These are phyloP conservation scores for Ophion costatus DNA, from an alignment of 2,888 invertebrate species.

Conservation along the genomic window DNA sequence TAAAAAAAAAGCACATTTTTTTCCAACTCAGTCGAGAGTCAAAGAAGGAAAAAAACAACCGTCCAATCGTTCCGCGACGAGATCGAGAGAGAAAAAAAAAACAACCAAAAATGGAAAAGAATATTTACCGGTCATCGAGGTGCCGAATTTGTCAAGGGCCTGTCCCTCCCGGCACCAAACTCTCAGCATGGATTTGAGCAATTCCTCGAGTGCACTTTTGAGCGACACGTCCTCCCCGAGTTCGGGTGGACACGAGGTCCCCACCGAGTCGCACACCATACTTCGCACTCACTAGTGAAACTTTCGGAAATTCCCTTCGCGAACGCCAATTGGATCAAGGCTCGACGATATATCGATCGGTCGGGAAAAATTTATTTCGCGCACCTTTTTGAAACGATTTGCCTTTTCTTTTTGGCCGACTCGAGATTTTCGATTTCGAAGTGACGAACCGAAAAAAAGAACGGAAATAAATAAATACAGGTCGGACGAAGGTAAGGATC, in stretches of 20 bases:
- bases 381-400: background rate
- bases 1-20: no score
- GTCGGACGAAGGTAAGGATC: constrained; percentile 56
- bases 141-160: constrained; percentile 88
- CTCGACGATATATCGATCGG: background rate
- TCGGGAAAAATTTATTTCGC: background rate
- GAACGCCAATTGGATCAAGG: background rate
- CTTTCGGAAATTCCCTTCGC: background rate
- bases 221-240: constrained; percentile 84
- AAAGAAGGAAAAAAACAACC: background rate
- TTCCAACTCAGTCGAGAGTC: no score
- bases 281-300: background rate
- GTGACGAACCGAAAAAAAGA: background rate
- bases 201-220: constrained; percentile 89
- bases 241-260: constrained; percentile 77
- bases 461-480: constrained; percentile 21
- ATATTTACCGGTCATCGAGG: constrained; percentile 81
- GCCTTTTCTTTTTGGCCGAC: background rate
- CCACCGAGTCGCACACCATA: constrained; percentile 82
- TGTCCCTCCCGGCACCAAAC: constrained; percentile 92
- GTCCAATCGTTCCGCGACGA: background rate
- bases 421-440: background rate
- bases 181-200: constrained; percentile 92
- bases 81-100: background rate
- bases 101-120: background rate